Evolutionary conservation across 2,888 invertebrate genomes (phyloP).

Genomic region (Eristalis intricaria): DNA sequence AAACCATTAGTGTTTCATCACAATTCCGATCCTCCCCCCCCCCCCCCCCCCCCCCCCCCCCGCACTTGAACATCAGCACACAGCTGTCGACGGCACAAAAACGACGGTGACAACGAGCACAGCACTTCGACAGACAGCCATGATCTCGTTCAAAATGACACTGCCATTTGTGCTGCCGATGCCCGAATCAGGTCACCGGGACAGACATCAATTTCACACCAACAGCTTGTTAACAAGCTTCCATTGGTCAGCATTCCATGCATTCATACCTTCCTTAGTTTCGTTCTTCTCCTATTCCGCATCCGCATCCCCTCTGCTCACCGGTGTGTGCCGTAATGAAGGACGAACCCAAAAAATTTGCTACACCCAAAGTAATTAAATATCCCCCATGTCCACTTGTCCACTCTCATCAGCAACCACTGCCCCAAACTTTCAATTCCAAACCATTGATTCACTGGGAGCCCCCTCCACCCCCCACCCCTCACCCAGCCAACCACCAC

Average conservation of each 20-base stretch:
- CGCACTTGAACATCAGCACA: not conserved
- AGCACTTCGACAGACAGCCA: not conserved
- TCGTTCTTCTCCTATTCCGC: not conserved
- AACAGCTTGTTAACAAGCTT: not conserved
- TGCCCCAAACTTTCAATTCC: constrained; percentile 10
- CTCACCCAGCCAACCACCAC: not conserved
- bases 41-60: not conserved
- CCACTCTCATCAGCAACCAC: not conserved
- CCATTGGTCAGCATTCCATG: no score
- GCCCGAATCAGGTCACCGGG: not conserved
- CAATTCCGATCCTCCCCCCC: not conserved
- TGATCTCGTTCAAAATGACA: not conserved
- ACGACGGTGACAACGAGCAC: not conserved
- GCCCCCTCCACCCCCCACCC: no score
- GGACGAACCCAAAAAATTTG: not conserved
- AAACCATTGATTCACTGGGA: constrained; percentile 5
- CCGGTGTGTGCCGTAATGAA: not conserved
- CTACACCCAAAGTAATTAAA: constrained; percentile 2
- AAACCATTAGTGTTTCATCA: not conserved
- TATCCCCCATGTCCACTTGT: not conserved
- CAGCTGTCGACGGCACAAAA: not conserved
- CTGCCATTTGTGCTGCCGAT: not conserved
- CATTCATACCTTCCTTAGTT: no score
- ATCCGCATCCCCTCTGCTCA: not conserved
- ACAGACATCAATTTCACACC: not conserved